Evolutionary conservation across 2,797 vertebrate genomes (phyloP), one percentile per base, ranked within the genome.

Genomic region (Pelodytes ibericus): DNA sequence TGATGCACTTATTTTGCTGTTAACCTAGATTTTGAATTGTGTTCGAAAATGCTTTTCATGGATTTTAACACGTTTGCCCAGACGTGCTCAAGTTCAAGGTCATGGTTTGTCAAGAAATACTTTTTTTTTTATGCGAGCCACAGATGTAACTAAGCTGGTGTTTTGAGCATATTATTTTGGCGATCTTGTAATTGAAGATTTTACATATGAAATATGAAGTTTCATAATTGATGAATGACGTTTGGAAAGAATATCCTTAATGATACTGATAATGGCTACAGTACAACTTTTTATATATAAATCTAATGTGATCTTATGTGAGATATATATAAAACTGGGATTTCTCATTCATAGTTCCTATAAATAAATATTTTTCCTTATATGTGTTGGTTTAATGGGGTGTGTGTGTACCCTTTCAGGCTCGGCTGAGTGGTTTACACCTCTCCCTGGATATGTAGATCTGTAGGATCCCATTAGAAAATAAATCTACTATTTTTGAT

Each of bases 281-380:
- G 8, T 8, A 60, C 16, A 59, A 49, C 18, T 61, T 57, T 61
- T 58, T 1, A 31, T 65, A 39, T 47, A 47, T 33, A 69, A 33
- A 53, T 13, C 41, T 44, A n/a, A 66, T 27, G 24, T 30, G 65
- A 25, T 70, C 72, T 51, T 49, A 60, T 47, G 20, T n/a, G 26
- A 36, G 25, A 39, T 68, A 58, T 41, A 64, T 22, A 24, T 26
- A 24, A 61, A 31, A 31, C 29, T 9, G 20, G 11, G 49, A 22
- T 53, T 53, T 53, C 49, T 20, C 7, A 53, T 16, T 58, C 11
- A 36, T 27, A 10, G 60, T 39, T 62, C 60, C 16, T 62, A 33
- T 30, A 30, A 77, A 77, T 76, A 77, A 70, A 75, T 70, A 69
- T 75, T 76, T 70, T 77, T 77, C 65, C 69, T 75, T 68, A 22